Evolutionary conservation across 1,140 invertebrate genomes (phyloP).

Genomic region (Hydropsyche tenuis): DNA sequence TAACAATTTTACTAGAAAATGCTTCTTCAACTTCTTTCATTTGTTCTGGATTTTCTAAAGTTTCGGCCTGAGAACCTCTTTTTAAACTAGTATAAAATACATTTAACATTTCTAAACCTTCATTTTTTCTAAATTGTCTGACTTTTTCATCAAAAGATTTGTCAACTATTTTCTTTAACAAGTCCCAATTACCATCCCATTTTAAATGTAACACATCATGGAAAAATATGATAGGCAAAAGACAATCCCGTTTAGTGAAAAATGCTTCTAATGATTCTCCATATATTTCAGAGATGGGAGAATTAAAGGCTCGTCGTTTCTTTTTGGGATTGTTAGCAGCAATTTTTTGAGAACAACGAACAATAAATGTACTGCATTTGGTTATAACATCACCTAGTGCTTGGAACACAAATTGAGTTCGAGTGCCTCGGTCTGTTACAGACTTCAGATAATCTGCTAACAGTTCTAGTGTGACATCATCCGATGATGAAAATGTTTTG

Average conservation of each 20-base stretch:
- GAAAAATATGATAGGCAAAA: conserved; percentile 69
- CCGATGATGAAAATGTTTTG: conserved; percentile 67
- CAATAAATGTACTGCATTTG: conserved; percentile 70
- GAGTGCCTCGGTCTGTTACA: conserved; percentile 69
- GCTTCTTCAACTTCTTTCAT: conserved; percentile 38
- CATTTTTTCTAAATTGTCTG: conserved; percentile 68
- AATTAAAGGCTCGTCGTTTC: conserved; percentile 54
- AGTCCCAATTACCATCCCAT: conserved; percentile 68
- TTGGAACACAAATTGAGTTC: conserved; percentile 69
- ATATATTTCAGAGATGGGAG: conserved; percentile 60
- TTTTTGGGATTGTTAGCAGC: conserved; percentile 50
- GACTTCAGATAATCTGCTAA: conserved; percentile 66
- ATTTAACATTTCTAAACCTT: conserved; percentile 69
- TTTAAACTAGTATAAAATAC: conserved; percentile 67
- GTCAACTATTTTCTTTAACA: conserved; percentile 64
- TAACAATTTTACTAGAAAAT: conserved; percentile 33
- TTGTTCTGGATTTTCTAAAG: conserved; percentile 32
- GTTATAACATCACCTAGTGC: conserved; percentile 72
- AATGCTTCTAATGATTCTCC: conserved; percentile 64
- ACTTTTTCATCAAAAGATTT: conserved; percentile 68
- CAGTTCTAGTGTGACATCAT: conserved; percentile 65
- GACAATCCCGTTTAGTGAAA: conserved; percentile 68
- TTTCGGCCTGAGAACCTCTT: conserved; percentile 49
- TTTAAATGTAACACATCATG: conserved; percentile 67
- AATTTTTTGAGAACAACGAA: conserved; percentile 66